Percentiles rank a stretch among this genome's conserved stretches.
phyloP scores from a whole-genome alignment of 2,113 vertebrate species.

The Athene noctua region DNA sequence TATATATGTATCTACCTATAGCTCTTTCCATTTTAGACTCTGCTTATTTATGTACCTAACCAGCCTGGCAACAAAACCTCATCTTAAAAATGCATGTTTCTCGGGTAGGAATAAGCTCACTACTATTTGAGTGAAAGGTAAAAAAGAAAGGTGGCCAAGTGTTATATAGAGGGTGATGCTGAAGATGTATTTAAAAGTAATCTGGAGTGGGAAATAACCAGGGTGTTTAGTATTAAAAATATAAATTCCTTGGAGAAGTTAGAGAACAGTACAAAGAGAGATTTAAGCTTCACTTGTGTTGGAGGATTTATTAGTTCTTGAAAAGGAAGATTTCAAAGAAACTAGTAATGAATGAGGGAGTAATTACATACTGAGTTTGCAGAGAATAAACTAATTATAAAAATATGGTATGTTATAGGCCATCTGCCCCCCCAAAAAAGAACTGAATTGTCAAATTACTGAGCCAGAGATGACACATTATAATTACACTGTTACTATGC shows the following conservation, averaged over 20 bases:
- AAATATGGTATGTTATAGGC: conserved; percentile 54
- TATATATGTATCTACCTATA: rapidly evolving
- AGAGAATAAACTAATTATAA: conserved; percentile 65
- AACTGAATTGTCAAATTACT: conserved; percentile 56
- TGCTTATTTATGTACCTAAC: neutral
- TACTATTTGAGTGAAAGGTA: neutral
- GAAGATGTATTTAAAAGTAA: neutral
- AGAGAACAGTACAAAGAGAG: conserved; percentile 1
- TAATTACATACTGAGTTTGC: conserved; percentile 59
- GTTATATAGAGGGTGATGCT: neutral
- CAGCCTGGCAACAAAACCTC: neutral
- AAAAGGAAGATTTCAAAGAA: conserved; percentile 64
- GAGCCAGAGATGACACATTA: conserved; percentile 51
- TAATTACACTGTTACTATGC: conserved; percentile 57
- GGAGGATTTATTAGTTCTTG: conserved; percentile 51
- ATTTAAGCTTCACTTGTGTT: conserved; percentile 35
- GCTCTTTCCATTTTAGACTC: neutral
- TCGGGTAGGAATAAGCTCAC: neutral
- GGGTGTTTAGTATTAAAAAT: neutral
- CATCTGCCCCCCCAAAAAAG: conserved; percentile 31
- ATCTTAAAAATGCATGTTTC: neutral
- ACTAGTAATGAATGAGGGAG: conserved; percentile 48
- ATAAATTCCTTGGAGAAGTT: neutral
- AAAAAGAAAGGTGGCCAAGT: neutral
- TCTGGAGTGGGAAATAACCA: neutral